Base-by-base conservation (phyloP, 2,113 vertebrate genomes). In the Gasterosteus nipponicus region DNA sequence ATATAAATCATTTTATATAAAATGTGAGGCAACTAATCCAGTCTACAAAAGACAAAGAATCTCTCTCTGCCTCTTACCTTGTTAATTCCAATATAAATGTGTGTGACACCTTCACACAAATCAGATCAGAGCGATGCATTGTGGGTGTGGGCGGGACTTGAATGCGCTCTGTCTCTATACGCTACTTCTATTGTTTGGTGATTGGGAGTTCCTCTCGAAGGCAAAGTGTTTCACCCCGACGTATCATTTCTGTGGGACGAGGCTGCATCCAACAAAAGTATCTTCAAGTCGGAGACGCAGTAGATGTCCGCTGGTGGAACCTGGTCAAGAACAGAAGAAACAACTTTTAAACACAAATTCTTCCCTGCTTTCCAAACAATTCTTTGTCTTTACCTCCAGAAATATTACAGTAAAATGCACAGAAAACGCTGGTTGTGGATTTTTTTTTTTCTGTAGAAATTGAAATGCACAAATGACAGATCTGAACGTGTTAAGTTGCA, bases 401-500 rank as follows among this genome's bases (percentile, higher is more conserved):
- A 19, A 11, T 35, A 35, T 66, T 4, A 18, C 7, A 11, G 5
- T 38, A 7, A 26, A 26, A 47, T 14, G 22, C 42, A 47, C 62
- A 47, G 18, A 16, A 60, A 44, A 66, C 33, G 10, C 51, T 41
- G 29, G 15, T 31, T 65, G 5, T 64, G 31, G 54, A 33, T 68
- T 58, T 26, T 26, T 58, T 26, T 26, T 26, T 26, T 26, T 26
- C 22, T 26, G 22, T 26, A 26, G 22, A 31, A 10, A 41, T 59
- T 41, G 1, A 56, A n/a, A 22, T 16, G 35, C 35, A 61, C 35
- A 53, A 14, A 11, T 39, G 29, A 16, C 22, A 58, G 26, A 38
- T 38, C 69, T 46, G 7, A 19, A 46, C 49, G 46, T 22, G 29
- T 64, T 6, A 29, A 54, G 16, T 62, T 58, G 59, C 54, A 76